Base-by-base conservation (phyloP, 2,797 vertebrate species). In the Acomys russatus region DNA sequence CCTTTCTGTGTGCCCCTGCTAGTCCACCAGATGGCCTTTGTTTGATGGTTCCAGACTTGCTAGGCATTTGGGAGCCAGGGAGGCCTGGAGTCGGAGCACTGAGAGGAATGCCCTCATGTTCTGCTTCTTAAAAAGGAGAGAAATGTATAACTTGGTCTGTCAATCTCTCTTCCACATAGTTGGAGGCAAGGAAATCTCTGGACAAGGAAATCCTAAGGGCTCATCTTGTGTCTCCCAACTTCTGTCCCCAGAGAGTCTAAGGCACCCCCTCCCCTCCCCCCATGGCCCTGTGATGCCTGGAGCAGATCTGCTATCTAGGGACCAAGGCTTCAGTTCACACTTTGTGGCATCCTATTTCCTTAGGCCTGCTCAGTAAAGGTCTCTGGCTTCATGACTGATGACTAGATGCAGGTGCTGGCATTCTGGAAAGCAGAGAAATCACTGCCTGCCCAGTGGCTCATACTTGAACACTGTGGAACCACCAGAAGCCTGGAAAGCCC, bases 1-100 rank as follows among this genome's bases (percentile, higher is more conserved):
- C 25, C 4, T n/a, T 44, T n/a, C 35, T 68, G 0, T 56, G 4
- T n/a, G n/a, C 2, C n/a, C 28, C 23, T 86, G 6, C 23, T 9
- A 14, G 4, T 63, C 10, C 9, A 10, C 22, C 9, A 0, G 2
- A 3, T 3, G 20, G 5, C 1, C 11, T 25, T 0, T 0, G 3
- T 33, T 28, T 54, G 20, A 2, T 20, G 0, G 14, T 8, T 85
- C 3, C 23, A 44, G 51, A 11, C 1, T 10, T 9, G 7, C 12
- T 28, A 30, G 63, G 4, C 20, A 1, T 23, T 63, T 33, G 33
- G 35, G 35, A 88, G 1, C 18, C 54, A 63, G 4, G 12, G 51
- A 28, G 44, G 22, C 63, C 63, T 84, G 23, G 4, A 61, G 4
- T 54, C 79, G 35, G 0, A 17, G 6, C 1, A 0, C 1, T 68